A percentile compares a stretch with the other conserved stretches of the same genome.
Evolutionary conservation across 2,888 invertebrate genomes (phyloP).

Genomic region (Rhagium mordax): DNA sequence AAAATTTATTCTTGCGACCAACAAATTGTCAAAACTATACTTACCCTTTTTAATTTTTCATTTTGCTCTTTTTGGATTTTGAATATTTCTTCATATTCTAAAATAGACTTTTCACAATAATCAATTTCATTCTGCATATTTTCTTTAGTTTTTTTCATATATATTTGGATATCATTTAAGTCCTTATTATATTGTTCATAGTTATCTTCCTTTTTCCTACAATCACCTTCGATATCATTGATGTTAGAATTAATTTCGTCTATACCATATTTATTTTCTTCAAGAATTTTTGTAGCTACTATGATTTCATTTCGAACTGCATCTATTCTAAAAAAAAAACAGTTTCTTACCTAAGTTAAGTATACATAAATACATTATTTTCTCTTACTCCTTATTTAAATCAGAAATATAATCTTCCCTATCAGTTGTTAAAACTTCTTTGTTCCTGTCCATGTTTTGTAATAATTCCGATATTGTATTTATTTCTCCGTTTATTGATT

Average conservation of each 20-base stretch:
- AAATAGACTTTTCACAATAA: background rate
- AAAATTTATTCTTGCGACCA: background rate
- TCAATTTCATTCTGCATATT: background rate
- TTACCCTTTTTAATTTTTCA: slow-evolving; percentile 13
- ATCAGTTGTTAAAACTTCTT: background rate
- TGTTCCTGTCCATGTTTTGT: background rate
- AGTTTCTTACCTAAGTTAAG: no score
- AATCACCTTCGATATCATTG: background rate
- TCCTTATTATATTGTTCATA: background rate
- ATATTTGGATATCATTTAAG: background rate
- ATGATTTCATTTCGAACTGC: background rate
- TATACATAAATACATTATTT: background rate
- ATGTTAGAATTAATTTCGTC: background rate
- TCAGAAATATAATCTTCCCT: background rate
- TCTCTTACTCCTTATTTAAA: slow-evolving; percentile 15
- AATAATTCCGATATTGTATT: background rate
- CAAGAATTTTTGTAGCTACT: background rate
- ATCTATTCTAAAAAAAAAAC: slow-evolving; percentile 26
- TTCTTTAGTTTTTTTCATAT: background rate
- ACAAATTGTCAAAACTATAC: background rate
- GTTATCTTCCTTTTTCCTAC: background rate
- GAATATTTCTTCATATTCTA: background rate
- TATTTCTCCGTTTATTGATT: background rate
- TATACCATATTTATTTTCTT: background rate
- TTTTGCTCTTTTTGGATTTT: background rate